A percentile compares a stretch with the other conserved stretches of the same genome.
phyloP scores from a whole-genome alignment of 2,797 vertebrate genomes.

The Sibirionetta formosa region DNA sequence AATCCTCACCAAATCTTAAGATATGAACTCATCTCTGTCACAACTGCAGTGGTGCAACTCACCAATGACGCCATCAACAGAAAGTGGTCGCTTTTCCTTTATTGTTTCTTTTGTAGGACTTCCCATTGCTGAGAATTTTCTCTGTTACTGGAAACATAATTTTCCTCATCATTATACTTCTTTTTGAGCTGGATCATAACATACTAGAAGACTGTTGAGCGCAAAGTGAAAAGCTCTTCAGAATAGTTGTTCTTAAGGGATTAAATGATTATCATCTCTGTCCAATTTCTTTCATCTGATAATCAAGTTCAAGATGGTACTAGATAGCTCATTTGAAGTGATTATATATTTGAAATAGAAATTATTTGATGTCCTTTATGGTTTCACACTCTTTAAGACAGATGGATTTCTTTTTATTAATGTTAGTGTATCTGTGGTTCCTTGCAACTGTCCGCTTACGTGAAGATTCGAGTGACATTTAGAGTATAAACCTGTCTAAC shows the following conservation, averaged over 20 bases:
- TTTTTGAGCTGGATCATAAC: conserved; percentile 70
- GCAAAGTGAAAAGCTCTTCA: conserved; percentile 80
- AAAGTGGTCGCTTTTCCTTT: conserved; percentile 58
- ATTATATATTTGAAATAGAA: conserved; percentile 83
- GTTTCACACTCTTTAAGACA: conserved; percentile 33
- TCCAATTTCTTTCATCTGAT: conserved; percentile 84
- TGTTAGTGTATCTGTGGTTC: conserved; percentile 43
- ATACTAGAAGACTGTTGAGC: conserved; percentile 63
- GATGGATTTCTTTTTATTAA: conserved; percentile 39
- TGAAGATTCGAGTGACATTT: conserved; percentile 39
- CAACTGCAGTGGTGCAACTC: background rate
- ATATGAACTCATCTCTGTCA: conserved; percentile 17
- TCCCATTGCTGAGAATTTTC: conserved; percentile 28
- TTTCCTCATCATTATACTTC: conserved; percentile 71
- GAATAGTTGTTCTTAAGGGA: conserved; percentile 84
- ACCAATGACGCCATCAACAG: conserved; percentile 33
- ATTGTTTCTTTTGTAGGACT: conserved; percentile 55
- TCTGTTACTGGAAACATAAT: conserved; percentile 73
- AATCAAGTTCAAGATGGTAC: conserved; percentile 88
- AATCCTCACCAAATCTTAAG: conserved; percentile 15
- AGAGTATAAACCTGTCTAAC: conserved; percentile 35
- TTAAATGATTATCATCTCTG: conserved; percentile 88
- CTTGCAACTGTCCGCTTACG: conserved; percentile 19
- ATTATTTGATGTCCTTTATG: conserved; percentile 69
- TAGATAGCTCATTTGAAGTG: conserved; percentile 84